These are phyloP conservation scores for Pterobdella sp. DNA, from an alignment of 2,888 invertebrate species.

Conservation along the genomic window DNA sequence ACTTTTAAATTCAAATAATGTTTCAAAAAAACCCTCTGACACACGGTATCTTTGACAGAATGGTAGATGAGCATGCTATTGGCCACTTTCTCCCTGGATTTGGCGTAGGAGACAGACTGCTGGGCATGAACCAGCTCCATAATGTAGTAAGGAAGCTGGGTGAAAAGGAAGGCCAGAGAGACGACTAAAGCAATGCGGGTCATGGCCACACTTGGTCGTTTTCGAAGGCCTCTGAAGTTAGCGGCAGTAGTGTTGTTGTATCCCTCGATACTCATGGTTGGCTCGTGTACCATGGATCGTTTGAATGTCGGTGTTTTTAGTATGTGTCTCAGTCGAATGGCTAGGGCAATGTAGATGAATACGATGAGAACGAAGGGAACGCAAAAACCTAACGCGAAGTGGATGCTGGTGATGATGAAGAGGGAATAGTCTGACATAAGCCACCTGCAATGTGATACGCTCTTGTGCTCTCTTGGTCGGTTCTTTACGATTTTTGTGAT, in stretches of 20 bases:
- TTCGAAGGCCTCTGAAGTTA: background rate
- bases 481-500: background rate
- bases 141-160: constrained; percentile 34
- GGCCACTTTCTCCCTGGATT: background rate
- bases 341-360: constrained; percentile 28
- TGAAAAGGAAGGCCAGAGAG: constrained; percentile 33
- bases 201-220: constrained; percentile 24
- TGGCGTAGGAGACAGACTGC: background rate
- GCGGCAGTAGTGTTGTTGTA: background rate
- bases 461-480: background rate
- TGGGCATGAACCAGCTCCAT: constrained; percentile 29
- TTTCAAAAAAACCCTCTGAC: background rate
- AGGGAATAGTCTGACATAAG: background rate
- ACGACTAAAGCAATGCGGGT: constrained; percentile 33
- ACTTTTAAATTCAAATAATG: background rate
- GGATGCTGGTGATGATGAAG: constrained; percentile 12
- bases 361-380: constrained; percentile 30
- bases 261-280: background rate
- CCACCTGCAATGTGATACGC: background rate
- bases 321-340: constrained; percentile 15
- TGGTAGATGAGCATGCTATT: background rate
- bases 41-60: background rate
- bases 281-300: background rate
- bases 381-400: constrained; percentile 30
- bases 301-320: background rate